A percentile compares a stretch with the other conserved stretches of the same genome.
Conservation (phyloP, 2,797 vertebrate genomes). For the Catharus ustulatus region DNA sequence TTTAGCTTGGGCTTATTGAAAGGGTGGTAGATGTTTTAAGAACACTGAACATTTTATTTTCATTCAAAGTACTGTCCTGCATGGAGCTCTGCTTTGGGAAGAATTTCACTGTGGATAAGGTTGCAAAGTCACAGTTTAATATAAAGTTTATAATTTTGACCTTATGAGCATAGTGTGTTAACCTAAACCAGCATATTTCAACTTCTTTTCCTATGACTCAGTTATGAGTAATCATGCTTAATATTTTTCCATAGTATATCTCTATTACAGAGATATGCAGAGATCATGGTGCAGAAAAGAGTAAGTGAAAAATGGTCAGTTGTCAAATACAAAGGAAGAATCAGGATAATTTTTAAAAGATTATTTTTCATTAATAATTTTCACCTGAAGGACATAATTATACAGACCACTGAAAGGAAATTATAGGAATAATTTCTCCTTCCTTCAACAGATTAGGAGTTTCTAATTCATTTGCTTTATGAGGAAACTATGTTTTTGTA, state of each 20-base stretch:
- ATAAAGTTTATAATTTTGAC: not conserved
- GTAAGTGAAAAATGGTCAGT: not conserved
- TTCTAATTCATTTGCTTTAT: not conserved
- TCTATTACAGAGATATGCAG: not conserved
- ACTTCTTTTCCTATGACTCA: not conserved
- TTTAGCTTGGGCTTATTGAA: not conserved
- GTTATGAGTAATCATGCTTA: not conserved
- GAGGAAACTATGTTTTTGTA: not conserved
- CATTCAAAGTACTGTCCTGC: not conserved
- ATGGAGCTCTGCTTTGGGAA: not conserved
- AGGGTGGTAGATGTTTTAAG: not conserved
- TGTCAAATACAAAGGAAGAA: not conserved
- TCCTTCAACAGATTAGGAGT: not conserved
- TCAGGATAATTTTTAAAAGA: not conserved
- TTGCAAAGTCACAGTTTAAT: not conserved
- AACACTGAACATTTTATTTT: not conserved
- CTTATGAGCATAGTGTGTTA: not conserved
- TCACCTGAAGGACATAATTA: not conserved
- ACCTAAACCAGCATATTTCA: not conserved
- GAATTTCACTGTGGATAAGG: not conserved
- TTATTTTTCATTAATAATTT: not conserved
- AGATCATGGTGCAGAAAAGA: not conserved
- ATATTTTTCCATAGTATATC: not conserved
- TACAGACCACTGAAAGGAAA: not conserved
- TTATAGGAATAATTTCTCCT: not conserved